Evolutionary conservation across 1,140 invertebrate genomes (phyloP), one percentile per base, ranked within the genome.

Genomic region (Diorhabda sublineata): DNA sequence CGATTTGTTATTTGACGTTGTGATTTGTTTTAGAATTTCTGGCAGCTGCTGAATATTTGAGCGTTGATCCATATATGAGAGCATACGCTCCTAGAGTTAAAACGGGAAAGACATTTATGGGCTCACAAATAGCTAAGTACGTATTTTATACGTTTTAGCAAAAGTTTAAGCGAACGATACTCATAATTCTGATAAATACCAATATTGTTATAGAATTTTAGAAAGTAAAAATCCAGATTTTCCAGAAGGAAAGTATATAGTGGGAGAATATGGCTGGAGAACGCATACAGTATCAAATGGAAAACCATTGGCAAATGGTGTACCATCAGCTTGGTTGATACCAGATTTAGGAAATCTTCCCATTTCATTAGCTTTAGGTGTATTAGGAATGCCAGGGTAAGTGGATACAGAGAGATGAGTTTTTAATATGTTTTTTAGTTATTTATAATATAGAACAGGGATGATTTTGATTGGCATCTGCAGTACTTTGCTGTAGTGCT

Each of bases 1-100:
- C 26, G 26, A 26, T 26, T 26, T 26, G 26, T 26, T 26, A 26
- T 26, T 26, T 26, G n/a, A 52, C n/a, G 47, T 52, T 52, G n/a
- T 52, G 47, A 52, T 64, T 45, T 45, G 44, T 64, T 11, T 45
- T 45, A 77, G 76, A 91, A 80, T 85, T 87, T 74, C 79, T 90
- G 58, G 81, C 84, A 26, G 81, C 90, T 82, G 88, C 89, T 7
- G 84, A 88, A 74, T 90, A 85, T 72, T 73, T 90, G 3, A 90
- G 88, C 66, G 88, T 91, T 4, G 90, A 91, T 79, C 89, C 90
- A 45, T 91, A 90, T 69, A 89, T 90, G 87, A 82, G 89, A 73
- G 81, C 82, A 0, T 87, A 87, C 67, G 80, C 83, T 74, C 79
- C 76, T 61, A 76, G 77, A 76, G 86, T 68, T 52, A 58, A 64